Conservation (phyloP, 1,140 invertebrate species). For the Drosophila kikkawai region DNA sequence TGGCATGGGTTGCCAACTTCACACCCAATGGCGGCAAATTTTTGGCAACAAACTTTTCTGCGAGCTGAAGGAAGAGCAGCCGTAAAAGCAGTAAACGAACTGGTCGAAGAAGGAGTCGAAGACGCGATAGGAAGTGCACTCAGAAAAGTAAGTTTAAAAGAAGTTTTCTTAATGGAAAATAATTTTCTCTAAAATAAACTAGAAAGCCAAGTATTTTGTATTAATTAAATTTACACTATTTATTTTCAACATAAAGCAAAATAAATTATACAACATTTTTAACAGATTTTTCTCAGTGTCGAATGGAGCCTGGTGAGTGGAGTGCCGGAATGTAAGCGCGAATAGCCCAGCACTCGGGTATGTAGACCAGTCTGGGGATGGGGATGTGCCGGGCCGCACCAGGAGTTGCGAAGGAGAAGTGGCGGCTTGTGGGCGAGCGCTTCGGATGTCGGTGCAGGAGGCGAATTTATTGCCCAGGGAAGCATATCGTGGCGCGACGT, state of each 20-base stretch:
- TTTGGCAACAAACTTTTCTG: constrained; percentile 78
- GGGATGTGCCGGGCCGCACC: background rate
- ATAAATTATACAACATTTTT: background rate
- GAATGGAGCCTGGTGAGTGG: constrained; percentile 13
- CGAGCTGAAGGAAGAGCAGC: constrained; percentile 41
- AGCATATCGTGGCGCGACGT: constrained; percentile 68
- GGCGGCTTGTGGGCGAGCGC: constrained; percentile 18
- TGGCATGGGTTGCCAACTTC: constrained; percentile 65
- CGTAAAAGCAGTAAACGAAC: constrained; percentile 41
- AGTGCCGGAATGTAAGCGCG: constrained; percentile 30
- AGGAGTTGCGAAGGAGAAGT: constrained; percentile 10
- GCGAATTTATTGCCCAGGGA: constrained; percentile 80
- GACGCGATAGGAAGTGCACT: constrained; percentile 16
- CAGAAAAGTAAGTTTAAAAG: background rate
- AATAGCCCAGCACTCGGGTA: constrained; percentile 11
- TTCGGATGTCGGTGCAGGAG: constrained; percentile 34
- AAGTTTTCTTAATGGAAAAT: background rate
- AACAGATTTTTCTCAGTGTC: constrained; percentile 4
- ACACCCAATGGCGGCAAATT: constrained; percentile 80
- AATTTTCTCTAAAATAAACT: background rate
- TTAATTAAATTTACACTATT: background rate
- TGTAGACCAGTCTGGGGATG: constrained; percentile 14
- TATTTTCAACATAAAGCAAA: background rate
- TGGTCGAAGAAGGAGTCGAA: constrained; percentile 14
- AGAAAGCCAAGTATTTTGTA: too few relatives aligned